Evolutionary conservation across 2,888 invertebrate species (phyloP).

Genomic region (Luperina testacea): DNA sequence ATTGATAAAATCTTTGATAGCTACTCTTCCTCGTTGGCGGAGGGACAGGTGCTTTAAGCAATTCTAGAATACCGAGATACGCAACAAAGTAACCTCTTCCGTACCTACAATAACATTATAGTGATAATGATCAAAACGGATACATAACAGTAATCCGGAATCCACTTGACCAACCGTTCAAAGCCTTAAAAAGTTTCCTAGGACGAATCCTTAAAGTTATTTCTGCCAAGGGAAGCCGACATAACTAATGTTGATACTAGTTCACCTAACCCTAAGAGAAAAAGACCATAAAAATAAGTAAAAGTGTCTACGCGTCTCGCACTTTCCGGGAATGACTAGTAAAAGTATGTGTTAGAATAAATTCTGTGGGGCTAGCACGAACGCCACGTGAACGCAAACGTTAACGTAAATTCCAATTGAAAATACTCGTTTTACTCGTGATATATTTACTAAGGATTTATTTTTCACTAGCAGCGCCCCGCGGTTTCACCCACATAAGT

Average conservation of each 20-base stretch:
- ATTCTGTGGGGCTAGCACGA: conserved; percentile 4
- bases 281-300: conserved; percentile 48
- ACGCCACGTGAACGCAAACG: background rate
- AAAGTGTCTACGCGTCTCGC: conserved; percentile 27
- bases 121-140: conserved; percentile 38
- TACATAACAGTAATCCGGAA: conserved; percentile 28
- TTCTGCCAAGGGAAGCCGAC: conserved; percentile 46
- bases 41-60: background rate
- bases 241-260: conserved; percentile 46
- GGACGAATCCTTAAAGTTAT: conserved; percentile 42
- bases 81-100: background rate
- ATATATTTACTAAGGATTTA: background rate
- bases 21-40: background rate
- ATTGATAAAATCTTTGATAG: background rate
- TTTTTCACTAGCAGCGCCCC: too few species aligned
- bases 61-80: background rate
- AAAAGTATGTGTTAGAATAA: conserved; percentile 26
- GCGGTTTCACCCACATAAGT: too few species aligned
- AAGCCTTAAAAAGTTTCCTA: conserved; percentile 34
- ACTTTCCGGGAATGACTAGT: conserved; percentile 14
- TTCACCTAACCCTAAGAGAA: conserved; percentile 37
- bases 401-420: background rate
- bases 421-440: background rate
- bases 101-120: background rate
- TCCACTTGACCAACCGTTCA: background rate